phyloP scores from a whole-genome alignment of 1,140 invertebrate genomes.

The Bursaphelenchus mucronatus region DNA sequence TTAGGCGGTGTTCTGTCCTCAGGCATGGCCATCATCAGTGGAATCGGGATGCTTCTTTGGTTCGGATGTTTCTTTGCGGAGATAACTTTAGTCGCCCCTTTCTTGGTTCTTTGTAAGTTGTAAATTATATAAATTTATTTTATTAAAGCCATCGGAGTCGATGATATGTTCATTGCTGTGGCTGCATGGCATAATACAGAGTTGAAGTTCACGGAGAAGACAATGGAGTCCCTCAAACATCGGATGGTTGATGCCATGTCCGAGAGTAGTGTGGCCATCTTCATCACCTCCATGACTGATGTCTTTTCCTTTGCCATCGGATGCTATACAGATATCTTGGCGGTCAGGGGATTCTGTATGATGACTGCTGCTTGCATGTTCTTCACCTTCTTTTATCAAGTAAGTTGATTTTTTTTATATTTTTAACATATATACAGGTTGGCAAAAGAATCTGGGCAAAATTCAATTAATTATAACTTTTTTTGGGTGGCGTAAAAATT shows the following conservation, averaged over 20 bases:
- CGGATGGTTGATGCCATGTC: conserved; percentile 61
- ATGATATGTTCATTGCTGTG: conserved; percentile 66
- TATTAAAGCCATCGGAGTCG: conserved; percentile 64
- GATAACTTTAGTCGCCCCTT: conserved; percentile 86
- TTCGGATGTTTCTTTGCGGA: conserved; percentile 86
- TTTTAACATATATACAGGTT: conserved; percentile 9
- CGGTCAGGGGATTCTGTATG: conserved; percentile 60
- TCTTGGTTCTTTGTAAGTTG: conserved; percentile 84
- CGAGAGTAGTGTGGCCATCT: conserved; percentile 56
- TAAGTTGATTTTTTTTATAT: conserved; percentile 26
- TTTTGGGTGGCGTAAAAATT: no score
- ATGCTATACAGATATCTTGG: conserved; percentile 56
- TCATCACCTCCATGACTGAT: conserved; percentile 60
- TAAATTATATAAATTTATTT: background rate
- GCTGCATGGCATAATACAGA: conserved; percentile 62
- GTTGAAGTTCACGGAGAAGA: conserved; percentile 50
- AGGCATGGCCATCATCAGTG: conserved; percentile 78
- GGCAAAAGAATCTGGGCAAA: no score
- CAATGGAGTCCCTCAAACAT: conserved; percentile 48
- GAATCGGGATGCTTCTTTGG: conserved; percentile 85
- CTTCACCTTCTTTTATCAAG: conserved; percentile 61
- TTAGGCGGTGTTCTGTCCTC: conserved; percentile 75
- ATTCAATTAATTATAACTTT: no score
- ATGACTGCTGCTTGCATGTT: conserved; percentile 61
- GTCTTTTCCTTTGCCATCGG: conserved; percentile 58